Base-by-base conservation (phyloP, 2,113 vertebrate genomes). In the Proterorhinus semilunaris region DNA sequence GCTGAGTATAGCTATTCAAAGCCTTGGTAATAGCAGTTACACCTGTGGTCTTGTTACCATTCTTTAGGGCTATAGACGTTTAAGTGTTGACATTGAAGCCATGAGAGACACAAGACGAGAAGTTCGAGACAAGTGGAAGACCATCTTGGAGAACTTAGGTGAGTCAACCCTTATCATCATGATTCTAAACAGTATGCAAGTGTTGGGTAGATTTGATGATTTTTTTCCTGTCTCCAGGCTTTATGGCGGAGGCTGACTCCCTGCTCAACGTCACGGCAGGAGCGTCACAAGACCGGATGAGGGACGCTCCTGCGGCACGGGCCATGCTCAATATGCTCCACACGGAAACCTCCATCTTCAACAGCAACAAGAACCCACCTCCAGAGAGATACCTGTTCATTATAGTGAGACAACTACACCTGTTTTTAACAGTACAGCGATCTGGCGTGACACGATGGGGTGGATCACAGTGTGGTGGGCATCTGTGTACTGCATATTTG, bases 301-400 rank as follows among this genome's bases (percentile, higher is more conserved):
- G 85, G 9, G 88, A 94, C 1, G 92, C 93, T 6, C 49, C 90
- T 0, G 79, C 84, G 13, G 92, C 93, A 8, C 90, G 93, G 0
- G 77, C 65, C 1, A 74, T 95, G 48, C 92, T 94, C 1, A 72
- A 84, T 0, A 75, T 81, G 0, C 87, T 95, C n/a, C 85, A 94
- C 78, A 64, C 76, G 0, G 86, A 95, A 75, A 95, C 92, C 0
- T 91, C 91, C 69, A 76, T 95, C 74, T 95, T 95, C 71, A 79
- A 45, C 70, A 81, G 49, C 70, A 81, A 44, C 72, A 87, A 69
- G 8, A 87, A 88, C 5, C 78, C 91, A 0, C 94, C 94, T 0
- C 93, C 94, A 0, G 93, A 94, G 69, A 91, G 94, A 92, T 95
- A 95, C 71, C 92, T 95, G 17, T 95, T 95, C 84, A 94, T 94